These are phyloP conservation scores for Sebastes oblongus DNA, from an alignment of 2,797 vertebrate species.

Conservation along the genomic window DNA sequence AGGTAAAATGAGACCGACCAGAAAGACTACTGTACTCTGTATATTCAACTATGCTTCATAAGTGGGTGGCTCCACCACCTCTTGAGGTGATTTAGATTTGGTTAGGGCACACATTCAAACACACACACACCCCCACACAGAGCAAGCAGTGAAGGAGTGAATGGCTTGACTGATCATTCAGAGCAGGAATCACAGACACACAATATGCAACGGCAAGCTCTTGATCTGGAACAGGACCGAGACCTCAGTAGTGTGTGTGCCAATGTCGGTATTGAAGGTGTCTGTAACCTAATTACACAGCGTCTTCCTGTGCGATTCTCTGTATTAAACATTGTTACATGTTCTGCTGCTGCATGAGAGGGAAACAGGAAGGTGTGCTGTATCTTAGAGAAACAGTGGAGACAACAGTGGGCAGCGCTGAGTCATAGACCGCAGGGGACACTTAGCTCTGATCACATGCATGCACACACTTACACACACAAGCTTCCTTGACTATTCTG, in stretches of 20 bases:
- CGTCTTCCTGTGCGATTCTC: conserved; percentile 7
- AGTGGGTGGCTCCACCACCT: neutral
- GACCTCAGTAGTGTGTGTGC: neutral
- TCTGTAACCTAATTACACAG: neutral
- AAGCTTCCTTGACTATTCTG: neutral
- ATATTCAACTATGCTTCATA: neutral
- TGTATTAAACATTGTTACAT: conserved; percentile 2
- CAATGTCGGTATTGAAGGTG: neutral
- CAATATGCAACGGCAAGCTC: conserved; percentile 11
- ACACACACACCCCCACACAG: neutral
- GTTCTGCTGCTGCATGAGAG: conserved; percentile 32
- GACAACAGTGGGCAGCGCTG: conserved; percentile 58
- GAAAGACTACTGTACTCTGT: neutral
- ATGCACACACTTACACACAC: neutral
- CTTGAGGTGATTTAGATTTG: neutral
- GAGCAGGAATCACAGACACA: conserved; percentile 31
- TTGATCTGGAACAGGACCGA: neutral
- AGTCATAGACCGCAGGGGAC: conserved; percentile 56
- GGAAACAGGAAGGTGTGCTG: conserved; percentile 55
- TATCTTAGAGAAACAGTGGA: conserved; percentile 36
- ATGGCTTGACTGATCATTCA: conserved; percentile 17
- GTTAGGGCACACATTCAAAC: neutral
- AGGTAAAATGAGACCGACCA: conserved; percentile 6
- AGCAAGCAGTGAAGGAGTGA: conserved; percentile 3
- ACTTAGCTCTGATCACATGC: conserved; percentile 16